A percentile compares a stretch with the other conserved stretches of the same genome.
phyloP scores from a whole-genome alignment of 2,888 invertebrate genomes.

The Meliscaeva auricollis region DNA sequence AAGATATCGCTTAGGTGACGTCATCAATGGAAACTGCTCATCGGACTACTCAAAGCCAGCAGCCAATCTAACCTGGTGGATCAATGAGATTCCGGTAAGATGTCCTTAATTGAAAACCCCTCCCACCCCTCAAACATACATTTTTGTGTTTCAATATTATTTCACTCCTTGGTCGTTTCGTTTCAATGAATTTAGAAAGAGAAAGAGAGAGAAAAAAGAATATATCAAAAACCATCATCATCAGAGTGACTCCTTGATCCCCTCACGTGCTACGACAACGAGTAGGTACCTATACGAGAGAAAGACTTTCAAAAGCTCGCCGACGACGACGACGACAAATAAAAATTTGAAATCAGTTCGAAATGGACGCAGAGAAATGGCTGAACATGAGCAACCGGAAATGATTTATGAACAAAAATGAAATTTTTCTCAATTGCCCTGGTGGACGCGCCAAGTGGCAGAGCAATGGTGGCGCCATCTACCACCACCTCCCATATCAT shows the following conservation, averaged over 20 bases:
- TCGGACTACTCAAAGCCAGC: conserved; percentile 86
- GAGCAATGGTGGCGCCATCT: conserved; percentile 30
- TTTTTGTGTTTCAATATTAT: not conserved
- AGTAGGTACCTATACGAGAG: not conserved
- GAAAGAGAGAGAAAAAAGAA: not conserved
- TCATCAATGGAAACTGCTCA: conserved; percentile 85
- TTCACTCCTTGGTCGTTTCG: conserved; percentile 21
- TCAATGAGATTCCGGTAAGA: conserved; percentile 84
- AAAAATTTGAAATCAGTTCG: conserved; percentile 68
- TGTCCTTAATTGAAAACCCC: conserved; percentile 55
- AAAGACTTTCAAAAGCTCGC: not conserved
- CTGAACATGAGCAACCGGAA: conserved; percentile 71
- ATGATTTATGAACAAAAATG: conserved; percentile 75
- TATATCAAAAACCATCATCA: conserved; percentile 33
- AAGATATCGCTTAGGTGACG: conserved; percentile 85
- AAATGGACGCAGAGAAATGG: conserved; percentile 47
- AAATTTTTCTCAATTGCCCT: conserved; percentile 65
- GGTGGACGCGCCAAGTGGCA: conserved; percentile 60
- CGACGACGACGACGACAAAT: conserved; percentile 29
- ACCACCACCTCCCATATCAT: not conserved
- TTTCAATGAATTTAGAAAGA: conserved; percentile 18
- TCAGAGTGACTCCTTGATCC: not conserved
- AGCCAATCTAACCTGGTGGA: conserved; percentile 86
- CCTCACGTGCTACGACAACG: conserved; percentile 12
- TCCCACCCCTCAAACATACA: not conserved